Conservation (phyloP, 2,113 vertebrate genomes). For the Pleuronectes platessa region DNA sequence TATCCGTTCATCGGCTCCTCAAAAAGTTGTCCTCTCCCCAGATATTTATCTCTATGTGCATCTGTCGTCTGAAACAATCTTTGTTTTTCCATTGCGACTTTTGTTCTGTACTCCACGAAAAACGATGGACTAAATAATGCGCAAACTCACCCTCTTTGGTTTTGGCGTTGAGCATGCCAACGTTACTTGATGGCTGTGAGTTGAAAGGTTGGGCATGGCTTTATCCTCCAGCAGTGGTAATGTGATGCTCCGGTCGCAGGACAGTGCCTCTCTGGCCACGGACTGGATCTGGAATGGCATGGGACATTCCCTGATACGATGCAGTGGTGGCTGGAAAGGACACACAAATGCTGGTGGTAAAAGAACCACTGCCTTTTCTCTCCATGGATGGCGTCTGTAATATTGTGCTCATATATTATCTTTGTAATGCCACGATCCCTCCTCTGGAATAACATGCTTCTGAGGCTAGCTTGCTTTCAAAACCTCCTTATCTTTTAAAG, state of each 20-base stretch:
- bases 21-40: slow-evolving; percentile 25
- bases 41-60: slow-evolving; percentile 63
- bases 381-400: slow-evolving; percentile 61
- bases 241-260: slow-evolving; percentile 26
- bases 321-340: slow-evolving; percentile 52
- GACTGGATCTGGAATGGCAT: slow-evolving; percentile 56
- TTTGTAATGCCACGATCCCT: slow-evolving; percentile 67
- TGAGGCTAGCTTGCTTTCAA: slow-evolving; percentile 61
- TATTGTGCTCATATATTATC: slow-evolving; percentile 72
- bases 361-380: slow-evolving; percentile 32
- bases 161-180: slow-evolving; percentile 55
- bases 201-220: slow-evolving; percentile 64
- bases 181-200: slow-evolving; percentile 51
- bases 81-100: slow-evolving; percentile 31
- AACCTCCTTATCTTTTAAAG: slow-evolving; percentile 54
- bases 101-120: slow-evolving; percentile 43
- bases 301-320: slow-evolving; percentile 38
- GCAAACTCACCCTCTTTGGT: slow-evolving; percentile 35
- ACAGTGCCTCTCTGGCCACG: slow-evolving; percentile 39
- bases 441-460: slow-evolving; percentile 57
- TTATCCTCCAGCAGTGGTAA: slow-evolving; percentile 50
- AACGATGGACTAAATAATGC: slow-evolving; percentile 35
- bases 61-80: slow-evolving; percentile 48
- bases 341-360: slow-evolving; percentile 37
- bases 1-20: slow-evolving; percentile 42